These are phyloP conservation scores for Syrmaticus mikado DNA, from an alignment of 2,113 vertebrate genomes.

Conservation along the genomic window DNA sequence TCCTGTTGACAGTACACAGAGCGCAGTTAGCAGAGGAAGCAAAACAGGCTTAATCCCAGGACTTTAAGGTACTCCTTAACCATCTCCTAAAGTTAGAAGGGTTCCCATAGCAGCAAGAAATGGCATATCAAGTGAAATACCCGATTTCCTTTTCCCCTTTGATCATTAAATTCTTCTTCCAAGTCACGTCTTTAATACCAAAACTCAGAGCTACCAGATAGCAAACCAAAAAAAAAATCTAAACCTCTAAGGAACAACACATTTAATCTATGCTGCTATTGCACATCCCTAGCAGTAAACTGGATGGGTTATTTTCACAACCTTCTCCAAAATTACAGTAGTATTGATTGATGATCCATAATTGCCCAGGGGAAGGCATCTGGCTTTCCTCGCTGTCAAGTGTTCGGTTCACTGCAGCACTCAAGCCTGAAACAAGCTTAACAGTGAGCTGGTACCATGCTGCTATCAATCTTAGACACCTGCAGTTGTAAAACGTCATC, in stretches of 20 bases:
- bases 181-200: background rate
- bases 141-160: background rate
- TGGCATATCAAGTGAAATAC: background rate
- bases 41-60: background rate
- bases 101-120: background rate
- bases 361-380: background rate
- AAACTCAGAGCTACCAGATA: background rate
- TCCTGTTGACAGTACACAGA: conserved; percentile 82
- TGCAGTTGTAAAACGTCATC: background rate
- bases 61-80: background rate
- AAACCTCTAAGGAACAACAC: background rate
- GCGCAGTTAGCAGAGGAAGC: background rate
- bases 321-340: background rate
- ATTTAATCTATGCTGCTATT: background rate
- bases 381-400: background rate
- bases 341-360: background rate
- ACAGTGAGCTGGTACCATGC: fast-evolving
- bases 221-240: background rate
- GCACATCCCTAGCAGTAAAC: background rate
- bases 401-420: background rate
- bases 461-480: background rate
- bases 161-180: background rate
- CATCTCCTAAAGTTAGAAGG: background rate
- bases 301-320: background rate
- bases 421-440: background rate